These are phyloP conservation scores for Drosophila longiperda DNA, from an alignment of 2,888 invertebrate species.

Conservation along the genomic window DNA sequence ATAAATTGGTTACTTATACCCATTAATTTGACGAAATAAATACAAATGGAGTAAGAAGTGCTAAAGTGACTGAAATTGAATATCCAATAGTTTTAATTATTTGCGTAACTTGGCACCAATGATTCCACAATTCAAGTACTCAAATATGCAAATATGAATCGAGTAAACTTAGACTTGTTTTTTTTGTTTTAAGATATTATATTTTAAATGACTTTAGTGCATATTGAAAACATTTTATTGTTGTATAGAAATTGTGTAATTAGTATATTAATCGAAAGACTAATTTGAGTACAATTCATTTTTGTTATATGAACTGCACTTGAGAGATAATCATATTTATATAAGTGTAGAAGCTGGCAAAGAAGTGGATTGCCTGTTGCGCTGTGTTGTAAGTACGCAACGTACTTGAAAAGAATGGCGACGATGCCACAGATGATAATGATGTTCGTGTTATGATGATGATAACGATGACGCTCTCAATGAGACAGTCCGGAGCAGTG, in stretches of 20 bases:
- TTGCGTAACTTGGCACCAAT: not conserved
- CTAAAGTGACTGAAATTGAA: not conserved
- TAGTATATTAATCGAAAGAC: not conserved
- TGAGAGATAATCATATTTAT: not conserved
- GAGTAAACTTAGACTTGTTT: not conserved
- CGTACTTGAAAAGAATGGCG: conserved; percentile 67
- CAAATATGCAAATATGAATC: not conserved
- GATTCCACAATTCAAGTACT: not conserved
- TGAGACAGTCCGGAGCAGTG: conserved; percentile 44
- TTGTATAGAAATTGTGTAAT: not conserved
- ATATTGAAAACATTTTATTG: not conserved
- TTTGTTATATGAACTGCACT: not conserved
- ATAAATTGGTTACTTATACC: not conserved
- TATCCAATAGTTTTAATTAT: not conserved
- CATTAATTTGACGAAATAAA: not conserved
- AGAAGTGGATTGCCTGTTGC: conserved; percentile 33
- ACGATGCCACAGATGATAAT: conserved; percentile 51
- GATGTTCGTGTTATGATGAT: conserved; percentile 29
- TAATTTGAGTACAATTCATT: not conserved
- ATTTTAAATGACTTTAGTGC: not conserved
- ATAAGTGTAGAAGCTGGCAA: not conserved
- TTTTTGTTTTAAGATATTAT: not conserved
- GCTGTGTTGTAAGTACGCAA: conserved; percentile 42
- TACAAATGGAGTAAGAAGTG: not conserved
- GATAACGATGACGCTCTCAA: conserved; percentile 48